Percentiles rank a stretch among this genome's conserved stretches.
Evolutionary conservation across 2,888 invertebrate species (phyloP).

Genomic region (Barypeithes pellucidus): DNA sequence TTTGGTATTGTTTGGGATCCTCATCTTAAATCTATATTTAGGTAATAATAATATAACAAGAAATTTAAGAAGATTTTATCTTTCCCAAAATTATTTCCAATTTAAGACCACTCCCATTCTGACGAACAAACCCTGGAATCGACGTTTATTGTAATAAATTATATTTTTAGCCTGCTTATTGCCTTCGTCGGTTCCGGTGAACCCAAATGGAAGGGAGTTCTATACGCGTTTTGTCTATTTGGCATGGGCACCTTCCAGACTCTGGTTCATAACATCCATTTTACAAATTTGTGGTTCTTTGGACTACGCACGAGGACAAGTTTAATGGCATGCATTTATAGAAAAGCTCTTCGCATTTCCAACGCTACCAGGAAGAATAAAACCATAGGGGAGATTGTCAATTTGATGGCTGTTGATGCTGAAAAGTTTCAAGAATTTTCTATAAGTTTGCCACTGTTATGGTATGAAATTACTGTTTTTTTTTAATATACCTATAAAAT

Average conservation of each 20-base stretch:
- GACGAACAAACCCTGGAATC: too few relatives aligned
- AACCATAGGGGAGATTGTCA: slow-evolving; percentile 72
- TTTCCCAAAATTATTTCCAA: too few relatives aligned
- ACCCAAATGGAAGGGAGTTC: slow-evolving; percentile 74
- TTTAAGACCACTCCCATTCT: too few relatives aligned
- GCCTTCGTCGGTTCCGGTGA: slow-evolving; percentile 64
- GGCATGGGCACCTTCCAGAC: slow-evolving; percentile 72
- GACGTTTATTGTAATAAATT: neutral
- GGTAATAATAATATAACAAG: too few relatives aligned
- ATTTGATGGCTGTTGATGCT: slow-evolving; percentile 72
- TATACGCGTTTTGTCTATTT: slow-evolving; percentile 73
- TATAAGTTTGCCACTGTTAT: slow-evolving; percentile 70
- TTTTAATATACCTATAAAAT: neutral
- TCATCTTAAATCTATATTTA: too few relatives aligned
- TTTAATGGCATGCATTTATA: slow-evolving; percentile 73
- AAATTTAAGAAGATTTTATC: too few relatives aligned
- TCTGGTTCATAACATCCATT: slow-evolving; percentile 73
- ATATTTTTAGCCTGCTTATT: slow-evolving; percentile 62
- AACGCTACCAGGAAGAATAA: slow-evolving; percentile 68
- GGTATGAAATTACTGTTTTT: slow-evolving; percentile 57
- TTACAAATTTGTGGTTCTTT: slow-evolving; percentile 72
- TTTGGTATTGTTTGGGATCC: too few relatives aligned
- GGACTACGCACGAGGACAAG: slow-evolving; percentile 75
- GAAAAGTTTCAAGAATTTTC: slow-evolving; percentile 68
- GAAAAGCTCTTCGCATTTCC: slow-evolving; percentile 70